Percentiles rank a stretch among this genome's conserved stretches.
phyloP scores from a whole-genome alignment of 2,113 vertebrate species.

The Procapra przewalskii region DNA sequence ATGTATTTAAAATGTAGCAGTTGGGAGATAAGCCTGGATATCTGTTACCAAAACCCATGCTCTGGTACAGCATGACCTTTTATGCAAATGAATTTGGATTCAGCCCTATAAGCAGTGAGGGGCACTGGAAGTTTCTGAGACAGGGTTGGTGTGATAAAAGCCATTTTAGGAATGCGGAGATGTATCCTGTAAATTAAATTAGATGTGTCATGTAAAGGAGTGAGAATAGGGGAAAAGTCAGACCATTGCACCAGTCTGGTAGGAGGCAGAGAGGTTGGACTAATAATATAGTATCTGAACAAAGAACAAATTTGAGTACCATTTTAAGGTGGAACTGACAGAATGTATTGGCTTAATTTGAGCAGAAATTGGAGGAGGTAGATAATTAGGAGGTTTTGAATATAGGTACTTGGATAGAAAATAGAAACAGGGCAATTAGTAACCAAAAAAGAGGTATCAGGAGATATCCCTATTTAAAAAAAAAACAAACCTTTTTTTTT shows the following conservation, averaged over 20 bases:
- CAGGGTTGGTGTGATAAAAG: not conserved
- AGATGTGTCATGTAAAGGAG: not conserved
- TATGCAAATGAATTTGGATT: not conserved
- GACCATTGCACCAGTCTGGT: not conserved
- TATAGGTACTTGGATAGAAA: not conserved
- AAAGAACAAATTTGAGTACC: not conserved
- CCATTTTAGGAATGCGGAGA: not conserved
- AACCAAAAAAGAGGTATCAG: not conserved
- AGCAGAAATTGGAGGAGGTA: not conserved
- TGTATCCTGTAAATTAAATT: not conserved
- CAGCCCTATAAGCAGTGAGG: not conserved
- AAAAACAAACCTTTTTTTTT: not conserved
- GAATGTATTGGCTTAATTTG: not conserved
- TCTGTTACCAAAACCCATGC: not conserved
- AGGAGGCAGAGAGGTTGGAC: not conserved
- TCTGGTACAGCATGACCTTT: not conserved
- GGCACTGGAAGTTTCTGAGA: not conserved
- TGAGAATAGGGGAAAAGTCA: not conserved
- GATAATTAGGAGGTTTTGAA: not conserved
- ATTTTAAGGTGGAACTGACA: not conserved
- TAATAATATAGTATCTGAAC: not conserved
- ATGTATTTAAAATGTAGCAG: not conserved
- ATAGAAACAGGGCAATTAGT: not conserved
- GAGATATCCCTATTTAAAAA: not conserved
- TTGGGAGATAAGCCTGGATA: not conserved